A percentile compares a stretch with the other conserved stretches of the same genome.
Evolutionary conservation across 2,888 invertebrate species (phyloP).

Genomic region (Heliconius charithonia): DNA sequence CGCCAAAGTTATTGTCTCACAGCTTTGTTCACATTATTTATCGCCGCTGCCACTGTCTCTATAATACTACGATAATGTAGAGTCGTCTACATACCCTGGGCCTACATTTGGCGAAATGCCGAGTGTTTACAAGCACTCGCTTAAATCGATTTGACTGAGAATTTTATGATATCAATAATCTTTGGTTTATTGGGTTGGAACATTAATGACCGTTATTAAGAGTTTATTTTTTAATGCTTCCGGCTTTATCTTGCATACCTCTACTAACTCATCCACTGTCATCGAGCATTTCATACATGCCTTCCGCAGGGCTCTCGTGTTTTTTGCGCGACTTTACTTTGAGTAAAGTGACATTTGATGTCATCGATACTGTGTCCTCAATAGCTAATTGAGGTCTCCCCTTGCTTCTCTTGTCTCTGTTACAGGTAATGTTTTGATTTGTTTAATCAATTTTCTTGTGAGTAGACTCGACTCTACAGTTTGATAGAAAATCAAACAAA

Average conservation of each 20-base stretch:
- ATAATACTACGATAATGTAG: not conserved
- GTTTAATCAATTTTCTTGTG: not conserved
- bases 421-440: not conserved
- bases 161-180: not conserved
- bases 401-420: no score
- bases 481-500: no score
- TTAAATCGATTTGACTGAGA: not conserved
- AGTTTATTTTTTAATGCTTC: not conserved
- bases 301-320: no score
- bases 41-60: slow-evolving; percentile 32
- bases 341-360: no score
- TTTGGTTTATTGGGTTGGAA: not conserved
- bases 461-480: not conserved
- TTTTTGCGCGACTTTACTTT: no score
- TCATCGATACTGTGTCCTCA: no score
- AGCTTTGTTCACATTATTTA: slow-evolving; percentile 45
- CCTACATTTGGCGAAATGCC: slow-evolving; percentile 30
- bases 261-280: no score
- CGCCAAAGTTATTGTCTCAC: slow-evolving; percentile 47
- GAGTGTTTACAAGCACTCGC: slow-evolving; percentile 20
- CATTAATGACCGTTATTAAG: not conserved
- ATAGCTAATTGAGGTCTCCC: no score
- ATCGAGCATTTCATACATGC: no score
- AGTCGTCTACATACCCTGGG: slow-evolving; percentile 32
- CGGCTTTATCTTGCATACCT: no score